phyloP scores from a whole-genome alignment of 2,113 vertebrate species.

The human (Homo sapiens) region GRCh38 chr6:146021001-146021500 shows the following conservation, averaged over 20 bases:
- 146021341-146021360: background rate
- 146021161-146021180: slow-evolving; percentile 6
- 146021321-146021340: background rate
- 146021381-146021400: background rate
- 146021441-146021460: slow-evolving; percentile 10
- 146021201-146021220: background rate
- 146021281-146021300: slow-evolving; percentile 28
- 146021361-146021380: background rate
- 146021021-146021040: slow-evolving; percentile 36
- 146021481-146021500: slow-evolving; percentile 27
- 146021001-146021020: slow-evolving; percentile 55
- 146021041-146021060: slow-evolving; percentile 31
- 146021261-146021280: slow-evolving; percentile 29
- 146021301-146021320: background rate
- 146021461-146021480: background rate
- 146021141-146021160: background rate
- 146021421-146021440: slow-evolving; percentile 15
- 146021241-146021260: background rate
- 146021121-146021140: slow-evolving; percentile 35
- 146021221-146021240: background rate
- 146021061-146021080: slow-evolving; percentile 51
- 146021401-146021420: slow-evolving; percentile 7
- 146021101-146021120: background rate
- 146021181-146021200: background rate
- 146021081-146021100: background rate